Conservation (phyloP, 2,113 vertebrate species). For the Peromyscus maniculatus region DNA sequence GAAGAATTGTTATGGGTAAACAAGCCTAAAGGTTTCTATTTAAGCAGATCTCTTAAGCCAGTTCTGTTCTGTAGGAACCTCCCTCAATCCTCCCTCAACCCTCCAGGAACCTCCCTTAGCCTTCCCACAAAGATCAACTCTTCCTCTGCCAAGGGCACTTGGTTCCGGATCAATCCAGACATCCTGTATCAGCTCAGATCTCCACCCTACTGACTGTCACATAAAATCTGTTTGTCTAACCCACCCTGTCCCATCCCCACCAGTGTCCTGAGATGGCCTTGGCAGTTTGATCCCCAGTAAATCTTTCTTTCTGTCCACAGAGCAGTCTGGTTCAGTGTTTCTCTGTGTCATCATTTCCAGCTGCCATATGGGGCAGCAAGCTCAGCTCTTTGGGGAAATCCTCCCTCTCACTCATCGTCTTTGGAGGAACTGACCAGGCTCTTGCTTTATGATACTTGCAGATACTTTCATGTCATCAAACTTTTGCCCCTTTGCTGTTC, state of each 20-base stretch:
- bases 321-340: neutral
- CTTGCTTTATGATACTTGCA: neutral
- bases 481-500: neutral
- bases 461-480: neutral
- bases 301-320: neutral
- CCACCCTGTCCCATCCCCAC: too few species aligned
- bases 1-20: neutral
- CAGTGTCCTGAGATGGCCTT: neutral
- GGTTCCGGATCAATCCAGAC: neutral
- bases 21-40: neutral
- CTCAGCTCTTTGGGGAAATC: neutral
- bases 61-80: neutral
- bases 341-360: neutral
- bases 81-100: too few species aligned
- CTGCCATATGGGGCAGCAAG: neutral
- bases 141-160: neutral
- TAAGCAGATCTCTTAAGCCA: neutral
- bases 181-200: neutral
- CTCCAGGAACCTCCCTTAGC: neutral
- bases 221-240: neutral
- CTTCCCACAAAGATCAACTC: neutral
- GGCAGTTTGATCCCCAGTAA: neutral
- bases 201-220: neutral
- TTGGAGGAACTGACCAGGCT: neutral
- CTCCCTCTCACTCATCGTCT: neutral